phyloP scores from a whole-genome alignment of 2,113 vertebrate genomes.

The Carettochelys insculpta region DNA sequence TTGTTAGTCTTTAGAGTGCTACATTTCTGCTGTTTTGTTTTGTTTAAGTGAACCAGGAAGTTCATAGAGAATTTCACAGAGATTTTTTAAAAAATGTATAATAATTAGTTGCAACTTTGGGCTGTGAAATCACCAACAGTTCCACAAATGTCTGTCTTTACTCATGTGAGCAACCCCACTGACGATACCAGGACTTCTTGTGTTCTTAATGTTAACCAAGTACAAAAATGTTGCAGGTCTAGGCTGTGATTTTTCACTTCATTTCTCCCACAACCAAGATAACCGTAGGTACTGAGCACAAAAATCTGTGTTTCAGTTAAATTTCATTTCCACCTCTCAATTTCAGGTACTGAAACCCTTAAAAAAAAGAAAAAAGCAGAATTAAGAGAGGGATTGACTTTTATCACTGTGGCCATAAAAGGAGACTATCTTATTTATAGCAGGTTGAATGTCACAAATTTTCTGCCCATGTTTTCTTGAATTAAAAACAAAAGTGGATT shows the following conservation, averaged over 20 bases:
- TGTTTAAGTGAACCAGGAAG: neutral
- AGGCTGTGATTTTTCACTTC: neutral
- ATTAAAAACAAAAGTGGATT: constrained; percentile 21
- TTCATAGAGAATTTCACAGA: neutral
- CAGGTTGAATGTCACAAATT: neutral
- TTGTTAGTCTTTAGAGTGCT: too few relatives aligned
- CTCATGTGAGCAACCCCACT: neutral
- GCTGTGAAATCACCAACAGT: neutral
- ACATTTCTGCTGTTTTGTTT: too few relatives aligned
- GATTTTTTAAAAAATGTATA: neutral
- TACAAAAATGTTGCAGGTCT: neutral
- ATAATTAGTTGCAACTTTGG: neutral
- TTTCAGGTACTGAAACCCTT: neutral
- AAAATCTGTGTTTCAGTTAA: constrained; percentile 22
- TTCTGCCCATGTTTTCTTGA: neutral
- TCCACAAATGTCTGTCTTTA: neutral
- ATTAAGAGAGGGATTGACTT: neutral
- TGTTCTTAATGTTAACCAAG: neutral
- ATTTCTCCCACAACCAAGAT: neutral
- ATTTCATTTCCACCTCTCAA: neutral
- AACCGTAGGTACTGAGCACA: neutral
- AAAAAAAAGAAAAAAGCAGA: constrained; percentile 10
- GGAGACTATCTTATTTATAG: neutral
- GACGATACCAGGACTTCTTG: neutral
- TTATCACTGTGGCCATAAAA: neutral